Conservation (phyloP, 2,797 vertebrate genomes). For the Babyrousa celebensis region DNA sequence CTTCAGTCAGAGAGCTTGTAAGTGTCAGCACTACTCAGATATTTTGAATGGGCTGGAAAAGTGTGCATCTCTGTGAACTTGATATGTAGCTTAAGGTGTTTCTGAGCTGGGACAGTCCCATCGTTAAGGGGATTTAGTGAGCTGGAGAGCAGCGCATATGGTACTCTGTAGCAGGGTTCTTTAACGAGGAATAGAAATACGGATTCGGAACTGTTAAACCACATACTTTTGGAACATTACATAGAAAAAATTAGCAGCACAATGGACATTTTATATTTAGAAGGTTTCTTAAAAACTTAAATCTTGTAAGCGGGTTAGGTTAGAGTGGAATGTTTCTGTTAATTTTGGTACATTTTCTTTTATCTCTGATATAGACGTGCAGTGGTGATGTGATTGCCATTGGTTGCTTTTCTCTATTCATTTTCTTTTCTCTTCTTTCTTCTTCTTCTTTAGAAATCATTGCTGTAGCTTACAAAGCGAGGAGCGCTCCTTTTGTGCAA, state of each 20-base stretch:
- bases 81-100: not conserved
- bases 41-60: constrained; percentile 1
- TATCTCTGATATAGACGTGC: not conserved
- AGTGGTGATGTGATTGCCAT: not conserved
- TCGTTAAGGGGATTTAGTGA: constrained; percentile 1
- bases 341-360: not conserved
- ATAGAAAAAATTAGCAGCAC: not conserved
- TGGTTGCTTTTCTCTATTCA: constrained; percentile 24
- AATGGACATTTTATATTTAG: constrained; percentile 16
- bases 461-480: constrained; percentile 12
- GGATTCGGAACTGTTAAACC: not conserved
- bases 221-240: not conserved
- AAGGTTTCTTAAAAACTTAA: not conserved
- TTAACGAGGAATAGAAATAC: not conserved
- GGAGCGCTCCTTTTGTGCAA: constrained; percentile 13
- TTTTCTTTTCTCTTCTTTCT: not conserved
- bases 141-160: not conserved
- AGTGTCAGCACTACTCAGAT: constrained; percentile 19
- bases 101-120: not conserved
- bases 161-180: not conserved
- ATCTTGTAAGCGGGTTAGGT: not conserved
- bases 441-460: not conserved
- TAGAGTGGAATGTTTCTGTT: constrained; percentile 20
- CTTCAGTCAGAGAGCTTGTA: not conserved
- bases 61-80: not conserved